Evolutionary conservation across 2,888 invertebrate genomes (phyloP), one percentile per base, ranked within the genome.

Genomic region (Plusia festucae): DNA sequence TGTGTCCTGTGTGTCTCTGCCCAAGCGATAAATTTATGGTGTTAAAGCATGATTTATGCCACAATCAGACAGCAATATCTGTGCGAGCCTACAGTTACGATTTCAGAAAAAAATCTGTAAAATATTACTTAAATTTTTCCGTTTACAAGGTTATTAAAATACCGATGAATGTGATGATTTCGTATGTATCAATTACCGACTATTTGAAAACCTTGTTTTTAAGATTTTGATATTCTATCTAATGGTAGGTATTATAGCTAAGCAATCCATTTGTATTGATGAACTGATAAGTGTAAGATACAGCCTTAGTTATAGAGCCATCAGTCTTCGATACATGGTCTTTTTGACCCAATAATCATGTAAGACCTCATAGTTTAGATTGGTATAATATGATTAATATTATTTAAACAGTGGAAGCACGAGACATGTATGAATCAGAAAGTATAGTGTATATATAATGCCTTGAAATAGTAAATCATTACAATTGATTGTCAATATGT

Each of bases 11-110:
- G 65, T 75, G 69, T 73, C 63, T 65, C 65, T 65, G 76, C 72
- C 77, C 80, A 73, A 80, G 77, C 58, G 69, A 83, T 83, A 77
- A 85, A 86, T 85, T 82, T 81, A 73, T 77, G 79, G 80, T 82
- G 84, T 84, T 82, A 83, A 86, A 85, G 84, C 70, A 77, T 82
- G 83, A 85, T 85, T 82, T 85, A 83, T 83, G 68, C 76, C 80
- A 68, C 66, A 71, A 63, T 67, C 68, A 63, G 49, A 11, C 34
- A 27, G 57, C 60, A 60, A 71, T 67, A 75, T 75, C 58, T 52
- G 44, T 20, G 20, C 22, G 61, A 60, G 24, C 40, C 16, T 11
- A 13, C 55, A 57, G 34, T 53, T 66, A 61, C 44, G 44, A 44
- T 61, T 51, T 59, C 32, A 30, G 15, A 56, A 16, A 18, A 59